Evolutionary conservation across 2,113 vertebrate species (phyloP).

Genomic region (Chaenocephalus aceratus): DNA sequence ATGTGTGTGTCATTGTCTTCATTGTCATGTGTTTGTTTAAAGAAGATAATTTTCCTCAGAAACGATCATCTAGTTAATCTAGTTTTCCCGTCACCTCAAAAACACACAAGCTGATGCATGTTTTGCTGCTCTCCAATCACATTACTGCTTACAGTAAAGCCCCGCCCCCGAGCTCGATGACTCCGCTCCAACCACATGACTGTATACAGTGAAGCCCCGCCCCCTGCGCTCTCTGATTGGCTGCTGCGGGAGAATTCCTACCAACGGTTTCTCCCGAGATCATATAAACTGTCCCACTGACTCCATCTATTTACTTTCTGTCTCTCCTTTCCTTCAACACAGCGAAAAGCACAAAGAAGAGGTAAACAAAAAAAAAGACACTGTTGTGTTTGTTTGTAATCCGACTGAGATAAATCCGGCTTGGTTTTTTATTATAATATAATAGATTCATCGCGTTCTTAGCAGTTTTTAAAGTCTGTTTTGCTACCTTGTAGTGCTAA

Average conservation of each 20-base stretch:
- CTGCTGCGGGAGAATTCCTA: background rate
- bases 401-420: fast-evolving
- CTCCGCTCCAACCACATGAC: constrained; percentile 20
- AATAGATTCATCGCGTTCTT: background rate
- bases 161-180: constrained; percentile 55
- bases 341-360: background rate
- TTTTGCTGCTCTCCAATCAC: background rate
- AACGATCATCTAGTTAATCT: background rate
- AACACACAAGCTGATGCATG: background rate
- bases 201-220: constrained; percentile 13
- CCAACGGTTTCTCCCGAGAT: constrained; percentile 10
- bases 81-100: background rate
- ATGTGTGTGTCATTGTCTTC: too few relatives aligned
- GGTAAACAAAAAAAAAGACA: constrained; percentile 32
- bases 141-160: constrained; percentile 19
- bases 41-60: too few relatives aligned
- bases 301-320: fast-evolving
- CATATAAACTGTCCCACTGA: constrained; percentile 34
- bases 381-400: background rate
- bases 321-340: fast-evolving
- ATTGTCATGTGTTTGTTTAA: too few relatives aligned
- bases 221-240: constrained; percentile 62
- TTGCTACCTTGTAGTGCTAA: constrained; percentile 25
- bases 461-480: background rate
- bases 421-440: background rate